Percentiles rank a stretch among this genome's conserved stretches.
phyloP scores from a whole-genome alignment of 2,888 invertebrate species.

The Dermolepida albohirtum region DNA sequence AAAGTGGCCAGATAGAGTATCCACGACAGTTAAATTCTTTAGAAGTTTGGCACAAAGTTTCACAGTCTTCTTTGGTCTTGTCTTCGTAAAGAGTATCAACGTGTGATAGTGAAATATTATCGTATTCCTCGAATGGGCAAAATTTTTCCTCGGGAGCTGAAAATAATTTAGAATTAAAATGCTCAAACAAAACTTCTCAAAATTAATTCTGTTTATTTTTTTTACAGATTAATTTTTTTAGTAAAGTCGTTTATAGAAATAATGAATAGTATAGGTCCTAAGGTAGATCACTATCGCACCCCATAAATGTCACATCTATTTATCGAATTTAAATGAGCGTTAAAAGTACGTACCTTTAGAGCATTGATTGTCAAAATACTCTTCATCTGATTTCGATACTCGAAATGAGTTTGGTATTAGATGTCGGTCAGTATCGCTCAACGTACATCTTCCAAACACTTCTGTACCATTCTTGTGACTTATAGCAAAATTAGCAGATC shows the following conservation, averaged over 20 bases:
- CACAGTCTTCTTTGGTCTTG: slow-evolving; percentile 69
- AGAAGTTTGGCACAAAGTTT: slow-evolving; percentile 72
- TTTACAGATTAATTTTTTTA: no score
- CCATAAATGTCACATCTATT: no score
- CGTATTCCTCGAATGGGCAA: slow-evolving; percentile 83
- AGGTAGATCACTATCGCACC: no score
- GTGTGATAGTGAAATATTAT: slow-evolving; percentile 76
- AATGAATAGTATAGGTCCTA: no score
- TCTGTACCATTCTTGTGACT: slow-evolving; percentile 45
- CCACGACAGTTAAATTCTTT: slow-evolving; percentile 78
- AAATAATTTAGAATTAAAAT: slow-evolving; percentile 1
- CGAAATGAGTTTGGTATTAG: slow-evolving; percentile 82
- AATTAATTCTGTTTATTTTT: no score
- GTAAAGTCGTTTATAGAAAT: no score
- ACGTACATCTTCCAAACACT: slow-evolving; percentile 73
- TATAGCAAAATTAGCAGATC: slow-evolving; percentile 68
- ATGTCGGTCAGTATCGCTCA: slow-evolving; percentile 80
- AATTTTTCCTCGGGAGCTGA: slow-evolving; percentile 70
- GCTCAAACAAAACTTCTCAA: background rate
- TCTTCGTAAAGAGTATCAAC: slow-evolving; percentile 69
- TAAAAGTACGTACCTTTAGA: slow-evolving; percentile 66
- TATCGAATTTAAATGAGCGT: no score
- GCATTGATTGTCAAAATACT: slow-evolving; percentile 89
- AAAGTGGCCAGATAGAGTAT: slow-evolving; percentile 67
- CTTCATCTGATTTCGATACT: slow-evolving; percentile 79